Base-by-base conservation (phyloP, 1,140 invertebrate genomes). In the Drosophila punjabiensis region DNA sequence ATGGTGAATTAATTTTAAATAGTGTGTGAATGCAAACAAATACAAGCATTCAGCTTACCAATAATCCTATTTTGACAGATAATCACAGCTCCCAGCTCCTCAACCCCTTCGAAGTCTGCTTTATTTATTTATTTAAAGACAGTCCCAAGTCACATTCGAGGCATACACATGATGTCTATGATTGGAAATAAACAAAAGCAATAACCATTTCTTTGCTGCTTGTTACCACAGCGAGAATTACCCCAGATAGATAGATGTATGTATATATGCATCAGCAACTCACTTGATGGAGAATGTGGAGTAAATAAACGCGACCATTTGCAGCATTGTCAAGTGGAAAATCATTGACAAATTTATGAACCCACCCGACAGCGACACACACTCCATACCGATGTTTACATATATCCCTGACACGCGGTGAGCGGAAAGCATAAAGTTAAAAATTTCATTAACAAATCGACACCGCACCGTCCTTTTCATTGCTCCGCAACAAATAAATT, bases 371-470 rank as follows among this genome's bases (percentile, higher is more conserved):
- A 13, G 32, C 52, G 30, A 53, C 20, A 50, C 35, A 68, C 20
- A 60, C 47, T 52, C 47, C 39, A 39, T 16, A 28, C 28, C 55
- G 55, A 60, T 50, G 33, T 75, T 60, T 73, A 61, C 43, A 61
- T 18, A 37, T 45, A 52, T 53, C 9, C n/a, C 24, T 30, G 47
- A 43, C 41, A 62, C 11, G 55, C 58, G 18, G 35, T 37, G 45
- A 82, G 64, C 61, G 65, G 53, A 39, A 63, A 82, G 43, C 76
- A 81, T 77, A 85, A 85, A 78, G 75, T 69, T 69, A 50, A 81
- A 85, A 81, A 74, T 85, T 85, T 85, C 82, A 85, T 85, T 85
- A 85, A 85, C 82, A 85, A 85, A 85, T 85, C 82, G 78, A 81
- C 82, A 66, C 73, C 33, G 55, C 35, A 32, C 65, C 48, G 55